phyloP scores from a whole-genome alignment of 2,797 vertebrate genomes.

The Sphaeramia orbicularis region DNA sequence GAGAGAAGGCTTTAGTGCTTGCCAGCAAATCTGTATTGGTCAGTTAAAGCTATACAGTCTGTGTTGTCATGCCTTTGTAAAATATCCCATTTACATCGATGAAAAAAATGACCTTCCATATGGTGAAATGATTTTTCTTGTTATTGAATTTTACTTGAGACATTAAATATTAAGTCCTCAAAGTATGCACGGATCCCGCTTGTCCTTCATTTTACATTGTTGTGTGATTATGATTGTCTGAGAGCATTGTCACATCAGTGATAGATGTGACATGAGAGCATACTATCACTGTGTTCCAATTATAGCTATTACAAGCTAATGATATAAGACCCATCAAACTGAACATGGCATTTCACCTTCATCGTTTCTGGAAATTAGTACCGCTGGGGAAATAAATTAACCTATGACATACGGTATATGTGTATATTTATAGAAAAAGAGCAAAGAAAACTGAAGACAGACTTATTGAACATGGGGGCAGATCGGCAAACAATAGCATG shows the following conservation, averaged over 20 bases:
- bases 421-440: slow-evolving; percentile 15
- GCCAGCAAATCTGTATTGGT: slow-evolving; percentile 89
- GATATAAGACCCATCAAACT: slow-evolving; percentile 38
- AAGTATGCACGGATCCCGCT: slow-evolving; percentile 62
- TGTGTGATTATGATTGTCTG: slow-evolving; percentile 26
- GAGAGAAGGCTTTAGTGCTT: slow-evolving; percentile 88
- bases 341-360: slow-evolving; percentile 42
- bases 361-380: slow-evolving; percentile 39
- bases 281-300: slow-evolving; percentile 37
- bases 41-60: slow-evolving; percentile 86
- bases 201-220: slow-evolving; percentile 54
- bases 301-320: slow-evolving; percentile 53
- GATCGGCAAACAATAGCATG: no score
- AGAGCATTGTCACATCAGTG: slow-evolving; percentile 25
- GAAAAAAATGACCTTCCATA: slow-evolving; percentile 82
- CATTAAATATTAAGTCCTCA: slow-evolving; percentile 89
- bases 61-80: slow-evolving; percentile 92
- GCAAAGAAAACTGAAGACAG: not conserved
- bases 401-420: slow-evolving; percentile 10
- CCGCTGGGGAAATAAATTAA: slow-evolving; percentile 8
- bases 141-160: slow-evolving; percentile 88
- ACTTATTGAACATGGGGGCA: not conserved
- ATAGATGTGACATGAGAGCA: slow-evolving; percentile 31
- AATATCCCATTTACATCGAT: slow-evolving; percentile 88
- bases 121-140: slow-evolving; percentile 88